These are phyloP conservation scores for Pyxicephalus adspersus DNA, from an alignment of 2,113 vertebrate species.

Conservation along the genomic window DNA sequence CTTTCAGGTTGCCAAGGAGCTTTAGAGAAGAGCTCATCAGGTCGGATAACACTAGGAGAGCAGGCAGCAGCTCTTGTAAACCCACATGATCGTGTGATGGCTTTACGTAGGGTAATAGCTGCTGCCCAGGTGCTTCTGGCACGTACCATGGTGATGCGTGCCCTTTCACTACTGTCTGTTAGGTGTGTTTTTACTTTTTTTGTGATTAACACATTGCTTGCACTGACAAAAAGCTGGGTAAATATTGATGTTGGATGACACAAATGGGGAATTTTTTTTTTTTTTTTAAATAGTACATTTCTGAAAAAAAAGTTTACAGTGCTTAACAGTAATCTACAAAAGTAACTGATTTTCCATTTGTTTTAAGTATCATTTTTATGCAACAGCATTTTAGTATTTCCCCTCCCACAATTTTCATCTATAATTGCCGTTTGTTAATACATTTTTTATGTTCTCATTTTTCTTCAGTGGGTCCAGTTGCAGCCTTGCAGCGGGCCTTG, in stretches of 20 bases:
- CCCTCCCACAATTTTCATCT: too few relatives aligned
- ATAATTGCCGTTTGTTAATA: too few relatives aligned
- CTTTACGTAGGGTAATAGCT: constrained; percentile 90
- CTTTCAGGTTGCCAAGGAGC: constrained; percentile 89
- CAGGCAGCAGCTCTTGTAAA: constrained; percentile 89
- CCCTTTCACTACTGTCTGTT: constrained; percentile 91
- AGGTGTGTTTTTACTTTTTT: constrained; percentile 69
- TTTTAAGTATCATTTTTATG: too few relatives aligned
- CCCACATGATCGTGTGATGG: constrained; percentile 92
- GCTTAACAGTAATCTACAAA: too few relatives aligned
- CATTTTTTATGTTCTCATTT: neutral
- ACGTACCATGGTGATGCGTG: constrained; percentile 98
- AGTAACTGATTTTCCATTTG: too few relatives aligned
- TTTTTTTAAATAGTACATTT: too few relatives aligned
- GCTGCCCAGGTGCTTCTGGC: constrained; percentile 95
- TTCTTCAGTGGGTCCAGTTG: constrained; percentile 92
- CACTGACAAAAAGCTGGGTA: too few relatives aligned
- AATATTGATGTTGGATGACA: too few relatives aligned
- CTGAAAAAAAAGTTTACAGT: too few relatives aligned
- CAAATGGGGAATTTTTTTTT: too few relatives aligned
- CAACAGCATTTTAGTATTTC: too few relatives aligned
- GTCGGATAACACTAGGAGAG: constrained; percentile 90
- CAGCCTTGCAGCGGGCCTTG: constrained; percentile 96
- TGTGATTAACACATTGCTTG: too few relatives aligned
- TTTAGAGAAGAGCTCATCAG: constrained; percentile 91